Evolutionary conservation across 2,113 vertebrate genomes (phyloP).

Genomic region (Bubo blakistoni): DNA sequence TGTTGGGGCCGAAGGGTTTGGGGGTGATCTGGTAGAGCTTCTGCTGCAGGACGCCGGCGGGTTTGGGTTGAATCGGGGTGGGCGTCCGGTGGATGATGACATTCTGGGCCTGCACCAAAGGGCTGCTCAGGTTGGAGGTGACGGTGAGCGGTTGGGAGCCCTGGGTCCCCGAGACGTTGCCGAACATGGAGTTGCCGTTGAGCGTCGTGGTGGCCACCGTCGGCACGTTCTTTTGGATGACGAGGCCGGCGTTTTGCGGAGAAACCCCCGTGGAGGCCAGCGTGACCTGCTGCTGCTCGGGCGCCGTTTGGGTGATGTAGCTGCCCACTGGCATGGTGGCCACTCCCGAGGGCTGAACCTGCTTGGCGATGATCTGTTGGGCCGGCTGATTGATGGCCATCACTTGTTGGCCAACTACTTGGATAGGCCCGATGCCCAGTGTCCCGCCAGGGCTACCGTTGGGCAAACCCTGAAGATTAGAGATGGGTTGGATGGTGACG

Average conservation of each 20-base stretch:
- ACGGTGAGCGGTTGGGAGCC: slow-evolving; percentile 82
- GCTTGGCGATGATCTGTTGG: slow-evolving; percentile 88
- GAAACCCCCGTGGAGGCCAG: slow-evolving; percentile 69
- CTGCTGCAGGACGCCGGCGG: slow-evolving; percentile 84
- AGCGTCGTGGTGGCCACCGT: slow-evolving; percentile 64
- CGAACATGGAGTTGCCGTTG: slow-evolving; percentile 75
- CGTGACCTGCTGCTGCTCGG: slow-evolving; percentile 79
- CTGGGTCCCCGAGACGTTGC: slow-evolving; percentile 54
- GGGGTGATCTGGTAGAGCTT: slow-evolving; percentile 86
- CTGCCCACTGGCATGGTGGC: slow-evolving; percentile 76
- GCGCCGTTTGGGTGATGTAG: slow-evolving; percentile 83
- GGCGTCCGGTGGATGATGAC: slow-evolving; percentile 94
- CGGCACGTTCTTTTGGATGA: slow-evolving; percentile 85
- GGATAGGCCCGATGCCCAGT: slow-evolving; percentile 89
- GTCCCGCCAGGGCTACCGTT: slow-evolving; percentile 88
- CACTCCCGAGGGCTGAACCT: slow-evolving; percentile 69
- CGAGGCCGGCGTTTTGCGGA: slow-evolving; percentile 78
- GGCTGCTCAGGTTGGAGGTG: slow-evolving; percentile 74
- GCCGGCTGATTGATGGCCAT: slow-evolving; percentile 93
- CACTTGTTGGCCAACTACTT: slow-evolving; percentile 92
- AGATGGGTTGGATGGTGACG: slow-evolving; percentile 92
- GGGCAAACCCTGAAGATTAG: slow-evolving; percentile 86
- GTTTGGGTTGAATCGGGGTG: slow-evolving; percentile 96
- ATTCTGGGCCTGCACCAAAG: slow-evolving; percentile 83
- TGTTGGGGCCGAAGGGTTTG: slow-evolving; percentile 67